Conservation (phyloP, 2,888 invertebrate species). For the Drosophila meridiana region DNA sequence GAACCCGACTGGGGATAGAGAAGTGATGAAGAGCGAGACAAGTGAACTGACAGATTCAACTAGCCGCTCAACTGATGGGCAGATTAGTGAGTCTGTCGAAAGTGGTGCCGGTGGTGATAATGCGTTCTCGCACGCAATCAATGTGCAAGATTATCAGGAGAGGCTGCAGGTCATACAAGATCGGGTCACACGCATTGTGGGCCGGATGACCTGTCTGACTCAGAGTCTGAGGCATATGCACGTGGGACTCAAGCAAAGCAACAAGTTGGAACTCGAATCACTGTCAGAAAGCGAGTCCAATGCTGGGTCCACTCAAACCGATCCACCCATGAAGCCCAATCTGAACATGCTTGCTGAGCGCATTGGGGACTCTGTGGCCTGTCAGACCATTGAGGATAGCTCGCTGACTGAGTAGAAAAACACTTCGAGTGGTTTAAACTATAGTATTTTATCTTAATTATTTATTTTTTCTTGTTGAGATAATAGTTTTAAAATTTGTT, state of each 20-base stretch:
- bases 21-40: not conserved
- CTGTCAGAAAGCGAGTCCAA: not conserved
- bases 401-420: conserved; percentile 1
- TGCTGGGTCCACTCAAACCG: conserved; percentile 29
- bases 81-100: not conserved
- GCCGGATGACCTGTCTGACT: conserved; percentile 23
- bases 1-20: conserved; percentile 14
- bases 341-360: conserved; percentile 37
- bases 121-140: not conserved
- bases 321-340: conserved; percentile 12
- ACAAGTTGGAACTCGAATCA: not conserved
- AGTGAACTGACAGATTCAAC: not conserved
- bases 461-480: not conserved
- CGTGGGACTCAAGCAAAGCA: conserved; percentile 3
- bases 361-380: conserved; percentile 29
- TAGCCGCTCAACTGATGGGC: not conserved
- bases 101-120: not conserved
- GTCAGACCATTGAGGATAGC: conserved; percentile 30
- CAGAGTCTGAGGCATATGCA: conserved; percentile 4
- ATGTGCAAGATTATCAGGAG: not conserved
- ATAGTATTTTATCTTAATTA: not conserved
- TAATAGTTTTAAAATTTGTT: not conserved
- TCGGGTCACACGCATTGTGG: conserved; percentile 35
- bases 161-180: conserved; percentile 42
- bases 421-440: not conserved